A percentile compares a stretch with the other conserved stretches of the same genome.
Evolutionary conservation across 2,113 vertebrate genomes (phyloP).

Genomic region (Smithornis capensis): DNA sequence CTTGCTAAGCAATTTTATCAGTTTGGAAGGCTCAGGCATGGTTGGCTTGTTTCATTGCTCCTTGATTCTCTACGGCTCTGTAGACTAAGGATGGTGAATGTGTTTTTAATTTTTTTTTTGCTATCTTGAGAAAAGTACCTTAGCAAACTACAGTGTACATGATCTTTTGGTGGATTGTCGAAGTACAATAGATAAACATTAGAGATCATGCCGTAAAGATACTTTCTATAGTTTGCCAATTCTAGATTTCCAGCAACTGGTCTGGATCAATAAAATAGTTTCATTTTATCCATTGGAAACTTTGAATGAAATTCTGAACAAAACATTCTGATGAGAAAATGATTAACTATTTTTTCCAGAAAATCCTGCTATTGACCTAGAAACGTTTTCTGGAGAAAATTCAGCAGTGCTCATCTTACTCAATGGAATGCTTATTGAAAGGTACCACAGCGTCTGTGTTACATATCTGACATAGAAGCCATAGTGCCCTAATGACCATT

Average conservation of each 20-base stretch:
- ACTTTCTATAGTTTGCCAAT: not conserved
- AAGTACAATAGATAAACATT: not conserved
- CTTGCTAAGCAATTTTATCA: not conserved
- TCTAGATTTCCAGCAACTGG: not conserved
- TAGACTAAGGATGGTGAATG: not conserved
- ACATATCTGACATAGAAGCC: not conserved
- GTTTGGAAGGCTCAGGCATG: not conserved
- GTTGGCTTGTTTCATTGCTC: not conserved
- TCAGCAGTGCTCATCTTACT: not conserved
- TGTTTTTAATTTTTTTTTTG: not conserved
- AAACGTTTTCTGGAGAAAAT: not conserved
- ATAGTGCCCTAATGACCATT: not conserved
- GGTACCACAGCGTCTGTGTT: not conserved
- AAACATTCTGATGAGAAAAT: not conserved
- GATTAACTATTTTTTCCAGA: not conserved
- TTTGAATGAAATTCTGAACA: not conserved
- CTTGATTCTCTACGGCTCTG: not conserved
- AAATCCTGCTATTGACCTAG: not conserved
- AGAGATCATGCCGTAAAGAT: not conserved
- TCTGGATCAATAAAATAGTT: not conserved
- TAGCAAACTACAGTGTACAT: not conserved
- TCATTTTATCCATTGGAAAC: not conserved
- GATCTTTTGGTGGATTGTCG: not conserved
- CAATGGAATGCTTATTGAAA: not conserved
- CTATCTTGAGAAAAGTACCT: not conserved